Evolutionary conservation across 23 tunicate genomes (phyloP).

Genomic region (Ciona savignyi): DNA sequence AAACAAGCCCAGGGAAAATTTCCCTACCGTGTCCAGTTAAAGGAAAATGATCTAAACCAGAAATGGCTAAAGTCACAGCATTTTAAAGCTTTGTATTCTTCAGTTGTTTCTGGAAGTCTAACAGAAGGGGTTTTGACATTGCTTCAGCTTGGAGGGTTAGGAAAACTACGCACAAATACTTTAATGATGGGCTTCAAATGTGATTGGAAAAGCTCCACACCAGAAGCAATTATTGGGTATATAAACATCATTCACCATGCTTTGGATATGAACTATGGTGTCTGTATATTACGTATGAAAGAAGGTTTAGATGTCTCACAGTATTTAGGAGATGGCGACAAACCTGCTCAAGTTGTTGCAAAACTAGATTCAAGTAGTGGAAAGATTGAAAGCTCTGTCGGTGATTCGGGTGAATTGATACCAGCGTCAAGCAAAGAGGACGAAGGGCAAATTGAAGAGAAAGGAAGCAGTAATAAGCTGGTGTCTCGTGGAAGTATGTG

Average conservation of each 20-base stretch:
- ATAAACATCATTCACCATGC: conserved; percentile 65
- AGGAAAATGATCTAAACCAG: conserved; percentile 28
- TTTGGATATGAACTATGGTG: conserved; percentile 76
- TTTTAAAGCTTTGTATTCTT: conserved; percentile 61
- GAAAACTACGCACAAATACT: conserved; percentile 77
- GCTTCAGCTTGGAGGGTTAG: conserved; percentile 82
- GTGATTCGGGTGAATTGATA: conserved; percentile 1
- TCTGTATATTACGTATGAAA: conserved; percentile 76
- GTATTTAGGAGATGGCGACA: conserved; percentile 35
- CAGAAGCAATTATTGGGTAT: conserved; percentile 40
- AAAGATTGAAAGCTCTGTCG: conserved; percentile 8
- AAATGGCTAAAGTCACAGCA: conserved; percentile 59
- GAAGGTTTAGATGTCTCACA: conserved; percentile 79
- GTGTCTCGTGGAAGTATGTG: conserved; percentile 14
- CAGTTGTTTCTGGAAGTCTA: conserved; percentile 45
- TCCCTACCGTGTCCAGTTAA: conserved; percentile 7
- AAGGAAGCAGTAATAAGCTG: conserved; percentile 18
- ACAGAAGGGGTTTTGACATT: conserved; percentile 54
- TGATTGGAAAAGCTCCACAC: conserved; percentile 52
- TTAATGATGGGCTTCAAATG: conserved; percentile 76
- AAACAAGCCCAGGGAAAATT: conserved; percentile 12
- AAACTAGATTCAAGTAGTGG: conserved; percentile 25
- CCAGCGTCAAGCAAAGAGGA: background rate
- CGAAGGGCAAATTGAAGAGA: background rate
- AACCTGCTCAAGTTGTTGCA: background rate